Conservation (phyloP, 2,888 invertebrate genomes). For the Meteorus colon region DNA sequence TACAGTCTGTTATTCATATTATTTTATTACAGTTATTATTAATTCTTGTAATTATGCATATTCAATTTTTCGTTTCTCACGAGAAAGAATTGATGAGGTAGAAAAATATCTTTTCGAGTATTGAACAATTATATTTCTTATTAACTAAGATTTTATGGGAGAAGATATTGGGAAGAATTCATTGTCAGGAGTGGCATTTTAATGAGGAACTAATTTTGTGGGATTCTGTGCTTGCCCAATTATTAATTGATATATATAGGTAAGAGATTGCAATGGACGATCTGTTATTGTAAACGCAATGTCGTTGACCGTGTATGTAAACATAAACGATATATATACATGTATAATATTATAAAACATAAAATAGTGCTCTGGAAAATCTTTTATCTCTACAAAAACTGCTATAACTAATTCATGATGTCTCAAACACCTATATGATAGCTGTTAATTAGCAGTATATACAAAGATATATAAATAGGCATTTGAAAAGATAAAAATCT, state of each 20-base stretch:
- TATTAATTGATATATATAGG: neutral
- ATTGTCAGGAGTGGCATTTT: neutral
- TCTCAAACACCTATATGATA: neutral
- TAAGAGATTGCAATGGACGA: neutral
- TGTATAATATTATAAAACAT: neutral
- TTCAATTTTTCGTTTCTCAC: neutral
- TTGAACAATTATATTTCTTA: too few species aligned
- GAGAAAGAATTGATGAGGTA: neutral
- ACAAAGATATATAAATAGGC: neutral
- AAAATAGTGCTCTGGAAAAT: neutral
- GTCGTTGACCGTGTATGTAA: conserved; percentile 7
- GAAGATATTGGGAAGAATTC: too few species aligned
- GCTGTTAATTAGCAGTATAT: neutral
- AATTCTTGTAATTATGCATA: too few species aligned
- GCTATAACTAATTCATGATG: neutral
- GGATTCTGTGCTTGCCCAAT: neutral
- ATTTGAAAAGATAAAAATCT: neutral
- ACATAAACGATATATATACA: neutral
- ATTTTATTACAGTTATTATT: too few species aligned
- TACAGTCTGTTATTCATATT: neutral
- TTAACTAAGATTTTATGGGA: too few species aligned
- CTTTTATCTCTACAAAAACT: neutral
- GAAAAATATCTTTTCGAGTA: neutral
- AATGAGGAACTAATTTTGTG: neutral
- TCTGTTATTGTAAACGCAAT: neutral